These are phyloP conservation scores for Elachura formosa DNA, from an alignment of 2,113 vertebrate genomes.

Conservation along the genomic window DNA sequence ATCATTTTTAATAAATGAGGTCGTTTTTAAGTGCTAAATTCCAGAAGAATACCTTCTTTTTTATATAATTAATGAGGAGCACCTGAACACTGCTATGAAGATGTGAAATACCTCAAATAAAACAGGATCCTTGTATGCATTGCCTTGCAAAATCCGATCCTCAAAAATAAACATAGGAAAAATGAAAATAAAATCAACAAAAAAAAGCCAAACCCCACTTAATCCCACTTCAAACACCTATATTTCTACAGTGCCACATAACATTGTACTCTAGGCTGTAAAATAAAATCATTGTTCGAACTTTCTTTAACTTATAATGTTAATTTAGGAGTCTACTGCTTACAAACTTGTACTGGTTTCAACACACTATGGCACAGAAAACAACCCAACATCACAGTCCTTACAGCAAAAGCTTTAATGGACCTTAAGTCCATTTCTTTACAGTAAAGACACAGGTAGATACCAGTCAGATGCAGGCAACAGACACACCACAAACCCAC, in stretches of 20 bases:
- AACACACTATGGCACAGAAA: background rate
- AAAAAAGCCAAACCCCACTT: background rate
- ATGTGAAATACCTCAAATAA: slow-evolving; percentile 80
- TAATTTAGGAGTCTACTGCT: background rate
- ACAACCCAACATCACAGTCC: background rate
- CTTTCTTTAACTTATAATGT: background rate
- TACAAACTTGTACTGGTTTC: background rate
- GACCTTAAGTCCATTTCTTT: too few relatives aligned
- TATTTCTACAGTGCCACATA: background rate
- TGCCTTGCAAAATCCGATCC: slow-evolving; percentile 87
- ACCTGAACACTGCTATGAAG: background rate
- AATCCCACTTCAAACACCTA: background rate
- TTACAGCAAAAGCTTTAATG: too few relatives aligned
- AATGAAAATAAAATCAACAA: background rate
- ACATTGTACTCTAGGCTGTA: background rate
- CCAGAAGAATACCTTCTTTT: slow-evolving; percentile 36
- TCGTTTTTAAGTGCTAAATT: slow-evolving; percentile 45
- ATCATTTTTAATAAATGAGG: background rate
- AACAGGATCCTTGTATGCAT: slow-evolving; percentile 79
- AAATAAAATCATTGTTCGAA: background rate
- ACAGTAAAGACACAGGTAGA: background rate
- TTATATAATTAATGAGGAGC: background rate
- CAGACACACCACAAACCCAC: background rate
- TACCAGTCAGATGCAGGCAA: background rate
- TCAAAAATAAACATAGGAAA: slow-evolving; percentile 72